phyloP scores from a whole-genome alignment of 2,888 invertebrate genomes.

The Drosophila birchii region DNA sequence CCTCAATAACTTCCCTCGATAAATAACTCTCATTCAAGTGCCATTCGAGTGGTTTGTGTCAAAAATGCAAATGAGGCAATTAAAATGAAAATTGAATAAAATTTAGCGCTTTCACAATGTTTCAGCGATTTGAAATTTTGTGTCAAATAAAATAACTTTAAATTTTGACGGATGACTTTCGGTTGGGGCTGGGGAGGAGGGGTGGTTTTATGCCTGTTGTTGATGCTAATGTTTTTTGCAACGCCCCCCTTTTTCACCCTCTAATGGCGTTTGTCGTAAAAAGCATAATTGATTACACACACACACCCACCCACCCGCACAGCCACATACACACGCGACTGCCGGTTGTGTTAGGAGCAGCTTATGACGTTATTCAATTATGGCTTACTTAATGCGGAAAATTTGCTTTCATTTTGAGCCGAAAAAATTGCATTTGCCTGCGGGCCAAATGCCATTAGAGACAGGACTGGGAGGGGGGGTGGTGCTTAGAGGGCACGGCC shows the following conservation, averaged over 20 bases:
- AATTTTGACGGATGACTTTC: conserved; percentile 41
- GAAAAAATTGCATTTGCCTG: conserved; percentile 59
- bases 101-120: conserved; percentile 48
- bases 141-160: conserved; percentile 23
- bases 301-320: neutral
- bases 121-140: conserved; percentile 15
- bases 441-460: conserved; percentile 52
- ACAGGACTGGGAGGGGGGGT: neutral
- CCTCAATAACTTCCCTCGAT: neutral
- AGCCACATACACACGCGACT: neutral
- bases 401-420: conserved; percentile 58
- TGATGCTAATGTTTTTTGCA: conserved; percentile 47
- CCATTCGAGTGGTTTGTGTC: conserved; percentile 2
- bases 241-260: conserved; percentile 11
- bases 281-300: conserved; percentile 74
- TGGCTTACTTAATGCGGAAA: conserved; percentile 70
- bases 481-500: neutral
- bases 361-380: conserved; percentile 73
- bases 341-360: conserved; percentile 43
- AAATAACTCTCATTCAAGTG: neutral
- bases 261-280: conserved; percentile 66
- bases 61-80: conserved; percentile 59
- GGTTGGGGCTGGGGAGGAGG: neutral
- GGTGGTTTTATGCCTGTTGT: conserved; percentile 21
- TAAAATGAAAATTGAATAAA: conserved; percentile 55